Evolutionary conservation across 2,888 invertebrate genomes (phyloP), one percentile per base, ranked within the genome.

Genomic region (Cheilosia scutellata): DNA sequence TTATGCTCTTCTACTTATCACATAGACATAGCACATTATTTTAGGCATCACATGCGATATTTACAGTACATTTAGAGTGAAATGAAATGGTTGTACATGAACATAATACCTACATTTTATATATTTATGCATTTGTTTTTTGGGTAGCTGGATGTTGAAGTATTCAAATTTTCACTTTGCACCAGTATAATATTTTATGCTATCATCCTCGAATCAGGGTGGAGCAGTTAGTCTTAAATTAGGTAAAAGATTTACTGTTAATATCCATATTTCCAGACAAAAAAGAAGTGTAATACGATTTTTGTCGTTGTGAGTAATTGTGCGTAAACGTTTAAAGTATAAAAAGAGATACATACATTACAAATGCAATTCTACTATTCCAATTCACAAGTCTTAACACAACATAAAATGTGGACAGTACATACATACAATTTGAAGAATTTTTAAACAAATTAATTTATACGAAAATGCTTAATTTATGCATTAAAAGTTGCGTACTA

Each of bases 31-130:
- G 40, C 31, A 68, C 42, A 68, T 76, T 37, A 82, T 70, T 66
- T 62, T 40, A 58, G 42, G 44, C 63, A 37, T 58, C 57, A 29
- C 49, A 66, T 40, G 66, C 31, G 71, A 77, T 77, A 66, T 82
- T 82, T 57, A 76, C 82, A 60, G 70, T 82, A 65, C 82, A 82
- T 82, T 76, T 65, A 58, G 57, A 51, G 49, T 40, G 47, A 57
- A 63, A 78, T 78, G 71, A 57, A 63, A 78, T 78, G 71, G 71
- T 71, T 71, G n/a, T 71, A 63, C 44, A 42, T 20, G 20, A 20
- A 20, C 20, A 20, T 20, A 20, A 20, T 20, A 20, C 20, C 20
- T 20, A 20, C 20, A 20, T 20, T 20, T 1, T 20, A 20, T 47
- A 16, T 20, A 62, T 70, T 42, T 55, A 5, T 6, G 13, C 13